Evolutionary conservation across 2,797 vertebrate species (phyloP).

Genomic region (Vireo griseus): DNA sequence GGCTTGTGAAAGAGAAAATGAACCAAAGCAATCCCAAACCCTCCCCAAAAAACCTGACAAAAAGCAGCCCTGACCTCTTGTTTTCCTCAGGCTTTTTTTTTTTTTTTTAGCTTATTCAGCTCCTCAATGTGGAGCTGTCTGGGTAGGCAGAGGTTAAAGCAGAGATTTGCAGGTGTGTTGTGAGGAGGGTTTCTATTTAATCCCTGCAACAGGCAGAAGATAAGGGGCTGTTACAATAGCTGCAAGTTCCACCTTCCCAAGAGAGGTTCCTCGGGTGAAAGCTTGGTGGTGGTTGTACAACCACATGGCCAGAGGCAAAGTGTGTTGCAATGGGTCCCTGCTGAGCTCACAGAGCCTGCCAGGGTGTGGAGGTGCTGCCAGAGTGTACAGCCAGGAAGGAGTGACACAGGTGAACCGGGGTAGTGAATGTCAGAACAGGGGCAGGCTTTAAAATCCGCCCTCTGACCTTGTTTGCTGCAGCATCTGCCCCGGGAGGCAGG

Average conservation of each 20-base stretch:
- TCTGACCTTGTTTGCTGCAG: background rate
- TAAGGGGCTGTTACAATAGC: background rate
- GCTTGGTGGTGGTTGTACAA: background rate
- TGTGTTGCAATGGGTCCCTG: background rate
- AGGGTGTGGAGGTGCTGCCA: background rate
- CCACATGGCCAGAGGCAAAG: background rate
- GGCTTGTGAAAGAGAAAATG: background rate
- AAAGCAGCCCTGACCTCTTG: background rate
- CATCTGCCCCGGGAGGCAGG: background rate
- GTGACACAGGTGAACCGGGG: background rate
- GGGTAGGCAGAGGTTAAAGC: background rate
- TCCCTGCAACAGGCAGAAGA: background rate
- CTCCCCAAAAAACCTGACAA: background rate
- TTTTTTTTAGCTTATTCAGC: background rate
- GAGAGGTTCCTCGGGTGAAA: background rate
- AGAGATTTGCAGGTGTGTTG: background rate
- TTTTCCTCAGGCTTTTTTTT: background rate
- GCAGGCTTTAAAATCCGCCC: background rate
- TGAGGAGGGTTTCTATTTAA: background rate
- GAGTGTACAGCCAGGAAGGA: background rate
- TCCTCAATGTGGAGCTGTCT: background rate
- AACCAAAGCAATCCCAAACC: background rate
- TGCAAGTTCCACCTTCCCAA: background rate
- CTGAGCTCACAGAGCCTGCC: background rate
- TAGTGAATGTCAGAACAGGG: background rate